Evolutionary conservation across 2,888 invertebrate genomes (phyloP).

Genomic region (Noctua fimbriata): DNA sequence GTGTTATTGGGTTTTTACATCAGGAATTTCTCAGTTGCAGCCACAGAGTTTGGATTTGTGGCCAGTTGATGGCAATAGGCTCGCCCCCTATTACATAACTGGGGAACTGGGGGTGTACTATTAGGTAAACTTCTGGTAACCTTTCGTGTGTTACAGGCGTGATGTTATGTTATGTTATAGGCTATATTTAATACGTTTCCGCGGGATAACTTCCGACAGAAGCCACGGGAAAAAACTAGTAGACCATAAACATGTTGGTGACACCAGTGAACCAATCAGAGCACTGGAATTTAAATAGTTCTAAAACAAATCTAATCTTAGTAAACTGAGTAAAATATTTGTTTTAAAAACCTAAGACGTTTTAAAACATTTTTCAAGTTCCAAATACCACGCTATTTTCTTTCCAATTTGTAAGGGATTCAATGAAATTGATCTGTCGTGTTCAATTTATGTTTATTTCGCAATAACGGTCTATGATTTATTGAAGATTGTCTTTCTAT

Average conservation of each 20-base stretch:
- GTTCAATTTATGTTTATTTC: constrained; percentile 27
- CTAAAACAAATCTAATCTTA: background rate
- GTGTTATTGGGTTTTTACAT: too few relatives aligned
- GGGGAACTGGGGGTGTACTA: too few relatives aligned
- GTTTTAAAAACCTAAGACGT: background rate
- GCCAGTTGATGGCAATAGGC: too few relatives aligned
- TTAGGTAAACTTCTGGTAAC: too few relatives aligned
- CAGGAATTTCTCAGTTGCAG: too few relatives aligned
- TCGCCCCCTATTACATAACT: too few relatives aligned
- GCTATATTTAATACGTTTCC: background rate
- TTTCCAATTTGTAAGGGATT: constrained; percentile 45
- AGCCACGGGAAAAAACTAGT: background rate
- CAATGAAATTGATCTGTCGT: constrained; percentile 36
- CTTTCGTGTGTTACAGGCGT: too few relatives aligned
- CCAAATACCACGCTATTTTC: constrained; percentile 21
- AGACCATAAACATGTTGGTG: background rate
- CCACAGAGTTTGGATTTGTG: too few relatives aligned
- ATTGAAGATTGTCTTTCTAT: constrained; percentile 29
- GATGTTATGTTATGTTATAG: background rate
- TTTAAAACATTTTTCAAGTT: constrained; percentile 1
- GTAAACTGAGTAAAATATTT: background rate
- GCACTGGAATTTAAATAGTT: background rate
- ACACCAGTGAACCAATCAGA: background rate
- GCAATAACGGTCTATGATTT: constrained; percentile 24
- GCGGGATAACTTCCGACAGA: background rate